These are phyloP conservation scores for Sardina pilchardus DNA, from an alignment of 2,113 vertebrate genomes.

Conservation along the genomic window DNA sequence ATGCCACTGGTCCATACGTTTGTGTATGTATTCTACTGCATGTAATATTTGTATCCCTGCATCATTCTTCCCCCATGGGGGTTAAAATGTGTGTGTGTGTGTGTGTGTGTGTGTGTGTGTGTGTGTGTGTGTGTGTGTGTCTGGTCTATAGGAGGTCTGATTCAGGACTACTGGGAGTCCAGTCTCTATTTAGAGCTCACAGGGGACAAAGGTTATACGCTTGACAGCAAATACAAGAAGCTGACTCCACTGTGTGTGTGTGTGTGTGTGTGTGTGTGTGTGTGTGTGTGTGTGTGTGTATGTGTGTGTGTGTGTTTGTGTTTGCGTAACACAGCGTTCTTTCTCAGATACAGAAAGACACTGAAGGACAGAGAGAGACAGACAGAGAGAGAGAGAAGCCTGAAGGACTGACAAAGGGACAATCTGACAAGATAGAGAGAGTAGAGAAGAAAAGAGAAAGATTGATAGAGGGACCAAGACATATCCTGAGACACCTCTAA, in stretches of 20 bases:
- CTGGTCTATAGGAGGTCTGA: not conserved
- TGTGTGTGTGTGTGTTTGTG: not conserved
- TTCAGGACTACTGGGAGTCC: not conserved
- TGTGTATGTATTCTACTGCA: too few species aligned
- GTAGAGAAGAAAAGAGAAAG: not conserved
- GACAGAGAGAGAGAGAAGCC: too few species aligned
- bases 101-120: not conserved
- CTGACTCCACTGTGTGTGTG: not conserved
- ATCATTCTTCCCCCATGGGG: too few species aligned
- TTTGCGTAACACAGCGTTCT: not conserved
- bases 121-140: not conserved
- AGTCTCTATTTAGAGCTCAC: slow-evolving; percentile 6
- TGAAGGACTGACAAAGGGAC: slow-evolving; percentile 12
- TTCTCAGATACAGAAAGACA: not conserved
- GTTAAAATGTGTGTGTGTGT: too few species aligned
- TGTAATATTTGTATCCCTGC: too few species aligned
- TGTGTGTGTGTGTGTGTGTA: not conserved
- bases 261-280: not conserved
- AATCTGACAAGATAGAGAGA: not conserved
- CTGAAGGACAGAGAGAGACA: not conserved
- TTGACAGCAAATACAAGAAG: not conserved
- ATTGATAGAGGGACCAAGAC: not conserved
- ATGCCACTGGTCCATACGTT: too few species aligned
- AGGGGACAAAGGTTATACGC: not conserved
- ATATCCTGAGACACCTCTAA: not conserved